phyloP scores from a whole-genome alignment of 2,797 vertebrate species.

The Danio jaintianensis region DNA sequence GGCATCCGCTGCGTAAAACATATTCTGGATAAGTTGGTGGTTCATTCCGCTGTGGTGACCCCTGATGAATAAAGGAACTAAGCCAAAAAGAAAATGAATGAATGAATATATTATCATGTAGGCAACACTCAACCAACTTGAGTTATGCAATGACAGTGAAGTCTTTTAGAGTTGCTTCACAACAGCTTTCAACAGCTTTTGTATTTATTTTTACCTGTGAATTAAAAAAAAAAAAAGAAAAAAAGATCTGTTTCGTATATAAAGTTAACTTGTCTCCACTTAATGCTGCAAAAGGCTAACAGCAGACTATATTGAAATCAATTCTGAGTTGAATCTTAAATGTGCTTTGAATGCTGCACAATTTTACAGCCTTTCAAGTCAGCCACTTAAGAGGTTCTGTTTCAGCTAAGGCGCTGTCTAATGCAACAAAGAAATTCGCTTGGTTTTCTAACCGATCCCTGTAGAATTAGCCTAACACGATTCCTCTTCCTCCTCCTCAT shows the following conservation, averaged over 20 bases:
- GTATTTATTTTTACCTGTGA: too few relatives aligned
- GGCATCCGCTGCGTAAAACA: too few relatives aligned
- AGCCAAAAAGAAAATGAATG: too few relatives aligned
- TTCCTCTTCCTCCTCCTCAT: not conserved
- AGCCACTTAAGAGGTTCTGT: not conserved
- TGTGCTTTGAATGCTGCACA: not conserved
- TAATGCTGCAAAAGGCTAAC: not conserved
- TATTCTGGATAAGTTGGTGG: too few relatives aligned
- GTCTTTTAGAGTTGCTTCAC: not conserved
- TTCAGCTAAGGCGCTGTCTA: not conserved
- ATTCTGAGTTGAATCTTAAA: not conserved
- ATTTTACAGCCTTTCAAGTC: not conserved
- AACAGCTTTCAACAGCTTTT: not conserved
- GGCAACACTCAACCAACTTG: too few relatives aligned
- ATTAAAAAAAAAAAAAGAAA: too few relatives aligned
- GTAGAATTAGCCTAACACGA: not conserved
- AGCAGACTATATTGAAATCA: not conserved
- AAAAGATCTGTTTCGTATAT: not conserved
- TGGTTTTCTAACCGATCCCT: not conserved
- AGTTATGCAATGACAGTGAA: too few relatives aligned
- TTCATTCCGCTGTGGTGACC: too few relatives aligned
- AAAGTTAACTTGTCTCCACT: not conserved
- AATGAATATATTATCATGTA: too few relatives aligned
- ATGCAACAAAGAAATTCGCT: not conserved
- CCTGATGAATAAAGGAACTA: too few relatives aligned